Conservation (phyloP, 2,888 invertebrate genomes). For the Halictus quadricinctus region DNA sequence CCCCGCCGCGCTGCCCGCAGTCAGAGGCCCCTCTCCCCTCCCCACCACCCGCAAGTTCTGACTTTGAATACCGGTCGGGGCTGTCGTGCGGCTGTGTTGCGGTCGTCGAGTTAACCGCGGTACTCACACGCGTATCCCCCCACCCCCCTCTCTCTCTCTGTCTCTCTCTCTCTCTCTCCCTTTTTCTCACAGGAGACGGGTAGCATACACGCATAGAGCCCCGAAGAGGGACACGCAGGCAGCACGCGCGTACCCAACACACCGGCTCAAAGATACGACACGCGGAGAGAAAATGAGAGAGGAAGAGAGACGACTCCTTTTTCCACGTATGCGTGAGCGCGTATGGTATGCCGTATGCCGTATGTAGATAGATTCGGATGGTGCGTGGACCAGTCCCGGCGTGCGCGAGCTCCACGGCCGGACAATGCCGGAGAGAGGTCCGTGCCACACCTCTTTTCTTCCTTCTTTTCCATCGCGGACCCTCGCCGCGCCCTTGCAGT, state of each 20-base stretch:
- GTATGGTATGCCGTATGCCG: slow-evolving; percentile 71
- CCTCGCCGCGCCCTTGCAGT: slow-evolving; percentile 75
- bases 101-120: slow-evolving; percentile 65
- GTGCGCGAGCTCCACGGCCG: slow-evolving; percentile 69
- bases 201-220: not conserved
- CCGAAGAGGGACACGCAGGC: slow-evolving; percentile 14
- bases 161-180: not conserved
- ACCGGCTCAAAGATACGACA: not conserved
- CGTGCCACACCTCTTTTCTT: slow-evolving; percentile 80
- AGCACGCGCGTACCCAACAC: slow-evolving; percentile 45
- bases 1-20: slow-evolving; percentile 36
- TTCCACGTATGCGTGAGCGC: slow-evolving; percentile 65
- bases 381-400: slow-evolving; percentile 76
- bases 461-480: slow-evolving; percentile 74
- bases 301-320: slow-evolving; percentile 39
- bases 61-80: slow-evolving; percentile 79
- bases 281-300: slow-evolving; percentile 10
- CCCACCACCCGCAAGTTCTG: slow-evolving; percentile 61
- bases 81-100: slow-evolving; percentile 67
- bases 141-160: not conserved
- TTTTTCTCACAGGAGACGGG: not conserved
- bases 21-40: slow-evolving; percentile 35
- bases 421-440: slow-evolving; percentile 74
- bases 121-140: slow-evolving; percentile 47
- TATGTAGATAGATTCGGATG: slow-evolving; percentile 78